Conservation (phyloP, 2,113 vertebrate genomes). For the Corythaixoides concolor region DNA sequence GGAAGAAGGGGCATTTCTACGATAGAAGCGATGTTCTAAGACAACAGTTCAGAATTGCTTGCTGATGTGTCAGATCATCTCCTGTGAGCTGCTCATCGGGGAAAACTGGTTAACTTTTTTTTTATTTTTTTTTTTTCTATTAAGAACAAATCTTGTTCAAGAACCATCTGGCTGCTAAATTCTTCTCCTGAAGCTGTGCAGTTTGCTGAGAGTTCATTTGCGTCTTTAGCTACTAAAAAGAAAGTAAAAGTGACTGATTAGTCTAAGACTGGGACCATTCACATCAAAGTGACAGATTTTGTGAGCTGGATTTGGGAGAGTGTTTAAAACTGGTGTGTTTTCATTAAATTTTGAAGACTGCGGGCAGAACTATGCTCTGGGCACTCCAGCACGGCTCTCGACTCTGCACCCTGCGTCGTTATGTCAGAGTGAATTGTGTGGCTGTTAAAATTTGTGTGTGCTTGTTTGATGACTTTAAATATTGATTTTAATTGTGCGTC, state of each 20-base stretch:
- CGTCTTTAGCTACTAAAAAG: slow-evolving; percentile 49
- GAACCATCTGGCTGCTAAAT: slow-evolving; percentile 59
- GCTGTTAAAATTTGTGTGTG: background rate
- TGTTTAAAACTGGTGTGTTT: slow-evolving; percentile 45
- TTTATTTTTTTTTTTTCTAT: background rate
- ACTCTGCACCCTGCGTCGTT: background rate
- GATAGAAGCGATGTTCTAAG: background rate
- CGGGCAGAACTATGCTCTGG: background rate
- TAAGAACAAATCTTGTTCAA: slow-evolving; percentile 23
- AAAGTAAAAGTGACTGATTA: slow-evolving; percentile 64
- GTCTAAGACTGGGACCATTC: slow-evolving; percentile 32
- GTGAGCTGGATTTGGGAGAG: slow-evolving; percentile 37
- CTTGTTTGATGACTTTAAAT: slow-evolving; percentile 39
- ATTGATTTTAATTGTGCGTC: background rate
- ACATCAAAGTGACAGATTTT: slow-evolving; percentile 60
- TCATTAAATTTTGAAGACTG: slow-evolving; percentile 36
- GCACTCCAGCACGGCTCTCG: background rate
- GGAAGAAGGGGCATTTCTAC: background rate
- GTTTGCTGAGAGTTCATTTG: slow-evolving; percentile 62
- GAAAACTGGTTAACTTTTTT: background rate
- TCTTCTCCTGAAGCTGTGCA: slow-evolving; percentile 33
- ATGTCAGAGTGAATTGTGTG: slow-evolving; percentile 29
- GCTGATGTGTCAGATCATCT: background rate
- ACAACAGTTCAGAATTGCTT: background rate
- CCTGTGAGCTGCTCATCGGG: background rate